Percentiles rank a stretch among this genome's conserved stretches.
phyloP scores from a whole-genome alignment of 2,888 invertebrate genomes.

The Plagiodera versicolora region DNA sequence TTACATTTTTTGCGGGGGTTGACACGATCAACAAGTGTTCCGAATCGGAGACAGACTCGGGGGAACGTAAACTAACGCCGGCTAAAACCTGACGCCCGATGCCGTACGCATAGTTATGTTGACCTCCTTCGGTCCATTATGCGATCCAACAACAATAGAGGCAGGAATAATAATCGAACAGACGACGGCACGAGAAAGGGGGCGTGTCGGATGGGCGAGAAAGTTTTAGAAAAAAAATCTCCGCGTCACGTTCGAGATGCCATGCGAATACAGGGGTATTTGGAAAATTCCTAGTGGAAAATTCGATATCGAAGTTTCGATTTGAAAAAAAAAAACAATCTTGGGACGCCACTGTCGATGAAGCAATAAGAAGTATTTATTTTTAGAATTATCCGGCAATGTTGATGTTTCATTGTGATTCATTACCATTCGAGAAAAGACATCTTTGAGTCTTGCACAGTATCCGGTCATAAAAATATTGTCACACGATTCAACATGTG shows the following conservation, averaged over 20 bases:
- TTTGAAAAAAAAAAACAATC: no score
- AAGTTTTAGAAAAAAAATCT: constrained; percentile 30
- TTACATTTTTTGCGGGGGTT: no score
- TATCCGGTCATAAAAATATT: constrained; percentile 25
- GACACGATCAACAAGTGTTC: not conserved
- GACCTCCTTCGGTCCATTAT: constrained; percentile 29
- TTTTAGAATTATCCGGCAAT: constrained; percentile 3
- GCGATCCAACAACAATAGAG: constrained; percentile 33
- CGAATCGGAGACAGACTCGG: not conserved
- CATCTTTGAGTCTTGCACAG: constrained; percentile 15
- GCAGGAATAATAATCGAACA: constrained; percentile 31
- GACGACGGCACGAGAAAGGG: constrained; percentile 22
- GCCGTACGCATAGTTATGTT: constrained; percentile 14
- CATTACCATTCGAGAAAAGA: constrained; percentile 19
- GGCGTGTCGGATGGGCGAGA: constrained; percentile 32
- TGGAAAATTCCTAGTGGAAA: no score
- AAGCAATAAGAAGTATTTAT: no score
- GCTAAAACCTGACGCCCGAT: not conserved
- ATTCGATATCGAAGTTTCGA: no score
- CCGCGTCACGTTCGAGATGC: not conserved
- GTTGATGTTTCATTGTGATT: not conserved
- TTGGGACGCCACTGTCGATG: no score
- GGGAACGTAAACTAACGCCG: not conserved
- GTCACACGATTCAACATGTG: constrained; percentile 20
- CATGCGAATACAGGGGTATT: not conserved